Evolutionary conservation across 2,113 vertebrate species (phyloP).

Genomic region (Grus americana): DNA sequence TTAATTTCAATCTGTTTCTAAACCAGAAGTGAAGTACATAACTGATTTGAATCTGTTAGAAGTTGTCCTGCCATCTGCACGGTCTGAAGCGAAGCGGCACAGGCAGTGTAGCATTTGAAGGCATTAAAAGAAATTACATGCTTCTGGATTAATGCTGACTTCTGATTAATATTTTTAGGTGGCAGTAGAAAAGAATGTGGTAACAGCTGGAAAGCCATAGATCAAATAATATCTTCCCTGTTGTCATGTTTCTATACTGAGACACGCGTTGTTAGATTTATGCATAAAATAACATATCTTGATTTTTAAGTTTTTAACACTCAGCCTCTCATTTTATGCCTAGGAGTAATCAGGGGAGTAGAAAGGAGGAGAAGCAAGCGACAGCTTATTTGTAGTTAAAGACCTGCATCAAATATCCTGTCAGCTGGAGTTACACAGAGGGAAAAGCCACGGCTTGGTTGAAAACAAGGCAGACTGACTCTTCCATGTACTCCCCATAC

Average conservation of each 20-base stretch:
- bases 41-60: neutral
- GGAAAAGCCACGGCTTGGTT: neutral
- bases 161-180: conserved; percentile 13
- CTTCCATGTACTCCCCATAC: neutral
- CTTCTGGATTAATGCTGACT: conserved; percentile 3
- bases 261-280: neutral
- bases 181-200: neutral
- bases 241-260: neutral
- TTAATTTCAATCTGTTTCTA: conserved; percentile 45
- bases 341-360: neutral
- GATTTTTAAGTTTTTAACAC: neutral
- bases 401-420: neutral
- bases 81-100: neutral
- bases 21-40: conserved; percentile 25
- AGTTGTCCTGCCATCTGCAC: conserved; percentile 51
- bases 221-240: neutral
- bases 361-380: neutral
- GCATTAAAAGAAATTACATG: neutral
- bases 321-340: neutral
- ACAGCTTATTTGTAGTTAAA: neutral
- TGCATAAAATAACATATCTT: neutral
- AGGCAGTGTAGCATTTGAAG: neutral
- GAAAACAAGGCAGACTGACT: neutral
- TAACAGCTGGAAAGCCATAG: conserved; percentile 11
- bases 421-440: neutral